phyloP scores from a whole-genome alignment of 2,113 vertebrate genomes.

The Labeo rohita region DNA sequence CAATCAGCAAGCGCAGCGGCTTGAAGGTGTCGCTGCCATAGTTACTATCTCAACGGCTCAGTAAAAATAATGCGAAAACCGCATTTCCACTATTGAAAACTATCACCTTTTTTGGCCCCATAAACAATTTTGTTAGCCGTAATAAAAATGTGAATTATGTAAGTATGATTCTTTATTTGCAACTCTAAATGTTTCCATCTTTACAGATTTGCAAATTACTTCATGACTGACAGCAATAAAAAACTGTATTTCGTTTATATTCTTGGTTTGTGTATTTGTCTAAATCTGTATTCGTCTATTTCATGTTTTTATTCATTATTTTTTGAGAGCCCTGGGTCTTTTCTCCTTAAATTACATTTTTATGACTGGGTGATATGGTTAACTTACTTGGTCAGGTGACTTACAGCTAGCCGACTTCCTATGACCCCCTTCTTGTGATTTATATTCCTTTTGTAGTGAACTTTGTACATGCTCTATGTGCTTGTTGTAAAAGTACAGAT shows the following conservation, averaged over 20 bases:
- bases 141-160: neutral
- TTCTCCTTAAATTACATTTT: neutral
- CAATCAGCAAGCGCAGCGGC: constrained; percentile 19
- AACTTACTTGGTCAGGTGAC: neutral
- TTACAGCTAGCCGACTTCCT: neutral
- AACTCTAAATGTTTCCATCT: neutral
- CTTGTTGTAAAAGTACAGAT: neutral
- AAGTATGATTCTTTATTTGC: neutral
- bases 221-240: neutral
- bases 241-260: neutral
- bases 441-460: neutral
- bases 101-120: neutral
- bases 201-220: neutral
- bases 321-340: neutral
- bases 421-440: neutral
- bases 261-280: neutral
- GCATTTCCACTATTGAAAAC: neutral
- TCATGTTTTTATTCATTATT: neutral
- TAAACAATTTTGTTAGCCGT: neutral
- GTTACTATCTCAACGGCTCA: neutral
- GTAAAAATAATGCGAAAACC: too few relatives aligned
- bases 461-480: neutral
- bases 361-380: neutral
- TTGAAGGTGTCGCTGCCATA: neutral
- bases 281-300: neutral